phyloP scores from a whole-genome alignment of 2,113 vertebrate genomes.

The Oreamnos americanus region DNA sequence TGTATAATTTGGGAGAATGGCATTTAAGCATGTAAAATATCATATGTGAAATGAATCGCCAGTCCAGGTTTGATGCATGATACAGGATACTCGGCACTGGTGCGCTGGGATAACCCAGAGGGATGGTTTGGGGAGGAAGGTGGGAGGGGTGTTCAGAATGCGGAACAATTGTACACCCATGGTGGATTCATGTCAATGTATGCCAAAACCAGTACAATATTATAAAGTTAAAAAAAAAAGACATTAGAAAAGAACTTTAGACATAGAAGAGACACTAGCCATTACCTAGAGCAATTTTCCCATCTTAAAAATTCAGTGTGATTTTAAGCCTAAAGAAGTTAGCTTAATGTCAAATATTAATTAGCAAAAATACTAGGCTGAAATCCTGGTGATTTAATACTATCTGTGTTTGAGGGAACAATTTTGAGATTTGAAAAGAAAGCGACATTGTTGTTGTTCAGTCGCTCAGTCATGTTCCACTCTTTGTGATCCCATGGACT shows the following conservation, averaged over 20 bases:
- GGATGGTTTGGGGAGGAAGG: too few species aligned
- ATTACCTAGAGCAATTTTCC: not conserved
- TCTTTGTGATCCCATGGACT: not conserved
- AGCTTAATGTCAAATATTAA: not conserved
- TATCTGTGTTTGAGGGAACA: not conserved
- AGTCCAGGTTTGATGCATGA: too few species aligned
- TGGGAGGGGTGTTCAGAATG: too few species aligned
- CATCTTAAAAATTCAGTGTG: not conserved
- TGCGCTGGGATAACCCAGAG: too few species aligned
- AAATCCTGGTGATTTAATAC: not conserved
- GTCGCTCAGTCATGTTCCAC: not conserved
- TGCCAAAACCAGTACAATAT: too few species aligned
- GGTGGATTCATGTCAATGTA: too few species aligned
- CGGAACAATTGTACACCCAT: too few species aligned
- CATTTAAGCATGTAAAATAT: too few species aligned
- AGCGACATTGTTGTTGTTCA: not conserved
- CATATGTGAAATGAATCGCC: too few species aligned
- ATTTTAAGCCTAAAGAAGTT: not conserved
- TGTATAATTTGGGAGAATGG: too few species aligned
- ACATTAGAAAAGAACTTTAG: not conserved
- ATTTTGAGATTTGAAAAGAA: not conserved
- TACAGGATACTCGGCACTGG: too few species aligned
- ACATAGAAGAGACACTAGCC: not conserved
- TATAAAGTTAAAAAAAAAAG: not conserved
- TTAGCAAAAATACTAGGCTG: not conserved